Evolutionary conservation across 2,113 vertebrate genomes (phyloP).

Genomic region (Anser brachyrhynchus): DNA sequence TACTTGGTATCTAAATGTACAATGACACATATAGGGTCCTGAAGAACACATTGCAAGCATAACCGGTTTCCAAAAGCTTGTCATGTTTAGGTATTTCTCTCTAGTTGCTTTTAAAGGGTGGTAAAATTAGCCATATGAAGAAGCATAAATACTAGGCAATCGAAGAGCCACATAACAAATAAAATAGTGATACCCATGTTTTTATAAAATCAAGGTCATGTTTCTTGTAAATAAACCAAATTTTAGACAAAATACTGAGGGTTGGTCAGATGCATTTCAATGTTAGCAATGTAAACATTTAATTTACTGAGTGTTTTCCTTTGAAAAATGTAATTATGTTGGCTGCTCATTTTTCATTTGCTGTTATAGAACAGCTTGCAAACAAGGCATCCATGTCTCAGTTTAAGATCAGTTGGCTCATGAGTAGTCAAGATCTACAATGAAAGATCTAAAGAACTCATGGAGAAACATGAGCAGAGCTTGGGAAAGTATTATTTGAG

Average conservation of each 20-base stretch:
- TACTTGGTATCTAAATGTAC: neutral
- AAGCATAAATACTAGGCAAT: neutral
- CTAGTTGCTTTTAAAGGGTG: neutral
- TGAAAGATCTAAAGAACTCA: neutral
- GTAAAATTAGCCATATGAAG: neutral
- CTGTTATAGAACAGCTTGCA: neutral
- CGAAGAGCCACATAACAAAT: neutral
- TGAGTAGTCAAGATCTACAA: neutral
- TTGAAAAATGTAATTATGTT: neutral
- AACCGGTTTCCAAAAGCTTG: neutral
- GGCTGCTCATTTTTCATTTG: neutral
- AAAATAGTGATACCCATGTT: neutral
- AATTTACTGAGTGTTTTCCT: neutral
- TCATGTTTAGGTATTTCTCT: neutral
- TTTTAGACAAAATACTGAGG: neutral
- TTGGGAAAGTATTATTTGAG: neutral
- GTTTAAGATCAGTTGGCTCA: neutral
- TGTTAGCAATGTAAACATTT: neutral
- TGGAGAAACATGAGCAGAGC: neutral
- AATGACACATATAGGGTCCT: neutral
- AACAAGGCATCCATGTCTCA: neutral
- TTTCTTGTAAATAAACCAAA: neutral
- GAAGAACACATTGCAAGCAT: neutral
- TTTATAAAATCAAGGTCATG: neutral
- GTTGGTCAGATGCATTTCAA: neutral